phyloP scores from a whole-genome alignment of 2,888 invertebrate species.

The Dynastes hyllus region DNA sequence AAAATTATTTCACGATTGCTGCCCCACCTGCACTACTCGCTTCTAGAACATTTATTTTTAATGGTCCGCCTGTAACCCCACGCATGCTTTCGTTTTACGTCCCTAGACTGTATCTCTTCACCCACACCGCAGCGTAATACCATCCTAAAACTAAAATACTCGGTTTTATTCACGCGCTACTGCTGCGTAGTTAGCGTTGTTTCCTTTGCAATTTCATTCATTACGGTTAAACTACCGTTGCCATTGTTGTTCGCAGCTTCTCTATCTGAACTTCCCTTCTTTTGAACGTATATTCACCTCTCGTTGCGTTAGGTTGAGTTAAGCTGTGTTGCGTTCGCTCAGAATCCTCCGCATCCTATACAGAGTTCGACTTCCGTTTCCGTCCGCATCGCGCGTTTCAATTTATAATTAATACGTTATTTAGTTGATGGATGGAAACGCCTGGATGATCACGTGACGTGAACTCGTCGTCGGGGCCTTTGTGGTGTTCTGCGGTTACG shows the following conservation, averaged over 20 bases:
- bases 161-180: conserved; percentile 54
- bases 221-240: conserved; percentile 64
- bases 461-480: conserved; percentile 8
- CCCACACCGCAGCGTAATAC: conserved; percentile 22
- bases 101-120: background rate
- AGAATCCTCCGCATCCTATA: conserved; percentile 53
- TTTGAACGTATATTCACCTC: conserved; percentile 59
- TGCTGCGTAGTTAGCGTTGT: conserved; percentile 54
- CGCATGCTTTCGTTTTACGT: background rate
- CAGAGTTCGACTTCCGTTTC: conserved; percentile 49
- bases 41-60: conserved; percentile 56
- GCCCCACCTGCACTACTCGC: conserved; percentile 53
- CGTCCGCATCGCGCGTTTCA: conserved; percentile 53
- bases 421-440: conserved; percentile 33
- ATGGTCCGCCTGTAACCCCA: conserved; percentile 30
- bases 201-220: conserved; percentile 62
- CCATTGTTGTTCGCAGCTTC: conserved; percentile 60
- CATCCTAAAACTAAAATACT: conserved; percentile 55
- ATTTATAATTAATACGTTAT: conserved; percentile 53
- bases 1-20: conserved; percentile 52
- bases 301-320: background rate
- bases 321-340: background rate
- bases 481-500: conserved; percentile 34
- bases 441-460: conserved; percentile 15
- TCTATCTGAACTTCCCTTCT: conserved; percentile 65